Conservation (phyloP, 2,797 vertebrate species). For the Menidia menidia region DNA sequence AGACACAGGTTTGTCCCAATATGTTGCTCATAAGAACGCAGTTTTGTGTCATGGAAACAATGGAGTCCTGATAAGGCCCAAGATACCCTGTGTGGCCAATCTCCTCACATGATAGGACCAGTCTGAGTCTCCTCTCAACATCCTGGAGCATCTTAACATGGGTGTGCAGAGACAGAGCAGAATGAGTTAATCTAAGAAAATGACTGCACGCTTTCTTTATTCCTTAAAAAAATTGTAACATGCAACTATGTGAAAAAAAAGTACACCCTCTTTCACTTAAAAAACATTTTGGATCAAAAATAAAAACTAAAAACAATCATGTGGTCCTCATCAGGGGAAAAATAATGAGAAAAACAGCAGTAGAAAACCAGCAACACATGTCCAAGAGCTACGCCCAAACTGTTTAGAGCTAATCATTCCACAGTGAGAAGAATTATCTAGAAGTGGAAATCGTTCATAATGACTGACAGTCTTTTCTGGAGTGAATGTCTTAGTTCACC, state of each 20-base stretch:
- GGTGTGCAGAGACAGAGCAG: conserved; percentile 58
- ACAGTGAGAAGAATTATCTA: background rate
- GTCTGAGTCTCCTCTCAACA: conserved; percentile 85
- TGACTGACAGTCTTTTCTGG: background rate
- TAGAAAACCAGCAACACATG: background rate
- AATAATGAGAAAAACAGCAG: background rate
- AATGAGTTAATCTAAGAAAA: conserved; percentile 2
- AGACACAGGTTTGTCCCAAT: conserved; percentile 90
- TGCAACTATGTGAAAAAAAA: background rate
- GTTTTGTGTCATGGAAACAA: conserved; percentile 89
- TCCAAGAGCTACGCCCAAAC: too few relatives aligned
- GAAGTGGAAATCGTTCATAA: background rate
- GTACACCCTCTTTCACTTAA: background rate
- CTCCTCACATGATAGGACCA: conserved; percentile 85
- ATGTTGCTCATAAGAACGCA: conserved; percentile 89
- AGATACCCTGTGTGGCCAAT: conserved; percentile 58
- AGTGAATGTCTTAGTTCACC: background rate
- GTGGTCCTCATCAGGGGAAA: background rate
- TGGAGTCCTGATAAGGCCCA: conserved; percentile 82
- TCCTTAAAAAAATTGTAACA: background rate
- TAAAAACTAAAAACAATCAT: background rate
- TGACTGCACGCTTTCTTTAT: background rate
- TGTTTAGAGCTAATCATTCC: too few relatives aligned
- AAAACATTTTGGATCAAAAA: background rate
- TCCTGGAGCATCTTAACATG: conserved; percentile 86